Evolutionary conservation across 1,140 invertebrate genomes (phyloP).

Genomic region (Adoxophyes honmai): DNA sequence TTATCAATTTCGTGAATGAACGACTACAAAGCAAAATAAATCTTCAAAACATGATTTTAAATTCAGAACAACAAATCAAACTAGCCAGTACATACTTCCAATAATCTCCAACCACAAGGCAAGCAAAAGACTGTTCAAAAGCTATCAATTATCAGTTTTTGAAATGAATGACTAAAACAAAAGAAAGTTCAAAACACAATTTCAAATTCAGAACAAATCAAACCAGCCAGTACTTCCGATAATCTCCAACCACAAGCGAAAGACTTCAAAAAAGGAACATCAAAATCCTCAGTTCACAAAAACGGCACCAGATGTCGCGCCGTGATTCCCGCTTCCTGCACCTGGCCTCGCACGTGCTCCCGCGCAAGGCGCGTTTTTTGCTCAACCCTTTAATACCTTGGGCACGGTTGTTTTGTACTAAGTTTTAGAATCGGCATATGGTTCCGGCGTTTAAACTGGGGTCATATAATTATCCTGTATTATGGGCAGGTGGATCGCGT

Average conservation of each 20-base stretch:
- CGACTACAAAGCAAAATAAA: too few species aligned
- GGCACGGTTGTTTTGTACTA: background rate
- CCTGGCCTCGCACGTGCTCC: constrained; percentile 9
- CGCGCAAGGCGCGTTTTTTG: background rate
- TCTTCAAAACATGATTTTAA: too few species aligned
- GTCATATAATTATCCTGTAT: background rate
- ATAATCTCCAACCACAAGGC: too few species aligned
- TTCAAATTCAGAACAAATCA: too few species aligned
- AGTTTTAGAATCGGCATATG: constrained; percentile 8
- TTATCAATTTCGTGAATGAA: too few species aligned
- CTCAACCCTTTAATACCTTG: background rate
- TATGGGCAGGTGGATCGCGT: constrained; percentile 2
- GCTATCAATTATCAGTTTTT: too few species aligned
- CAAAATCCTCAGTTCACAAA: constrained; percentile 3
- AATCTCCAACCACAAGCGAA: background rate
- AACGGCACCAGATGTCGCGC: constrained; percentile 6
- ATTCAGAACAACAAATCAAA: too few species aligned
- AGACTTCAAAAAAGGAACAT: background rate
- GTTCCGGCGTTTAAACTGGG: constrained; percentile 1
- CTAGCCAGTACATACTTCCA: too few species aligned
- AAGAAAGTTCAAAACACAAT: too few species aligned
- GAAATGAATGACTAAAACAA: too few species aligned
- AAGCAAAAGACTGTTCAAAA: too few species aligned
- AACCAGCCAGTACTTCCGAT: too few species aligned
- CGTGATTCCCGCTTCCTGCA: constrained; percentile 13